A percentile compares a stretch with the other conserved stretches of the same genome.
phyloP scores from a whole-genome alignment of 2,888 invertebrate genomes.

The Hyposoter dolosus region DNA sequence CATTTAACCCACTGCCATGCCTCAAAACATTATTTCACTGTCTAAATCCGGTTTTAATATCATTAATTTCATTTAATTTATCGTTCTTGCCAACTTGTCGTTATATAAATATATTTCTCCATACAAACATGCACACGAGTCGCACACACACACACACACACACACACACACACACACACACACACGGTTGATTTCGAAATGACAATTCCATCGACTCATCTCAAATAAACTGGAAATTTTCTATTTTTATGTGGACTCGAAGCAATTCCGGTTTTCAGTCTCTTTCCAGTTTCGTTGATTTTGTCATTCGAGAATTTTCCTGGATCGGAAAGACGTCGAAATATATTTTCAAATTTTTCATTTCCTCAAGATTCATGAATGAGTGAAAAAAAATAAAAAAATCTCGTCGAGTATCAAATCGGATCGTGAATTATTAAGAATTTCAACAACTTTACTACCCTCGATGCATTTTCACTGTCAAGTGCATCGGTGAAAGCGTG shows the following conservation, averaged over 20 bases:
- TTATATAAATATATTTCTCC: slow-evolving; percentile 35
- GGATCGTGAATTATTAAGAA: not conserved
- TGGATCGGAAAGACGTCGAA: not conserved
- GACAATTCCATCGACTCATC: slow-evolving; percentile 29
- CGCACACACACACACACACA: too few species aligned
- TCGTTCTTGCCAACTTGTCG: not conserved
- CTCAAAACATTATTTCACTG: slow-evolving; percentile 7
- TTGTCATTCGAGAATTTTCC: not conserved
- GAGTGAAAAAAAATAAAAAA: not conserved
- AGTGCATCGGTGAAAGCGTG: slow-evolving; percentile 65
- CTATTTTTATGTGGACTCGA: not conserved
- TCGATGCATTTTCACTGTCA: slow-evolving; percentile 54
- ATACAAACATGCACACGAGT: not conserved
- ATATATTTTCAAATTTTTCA: not conserved
- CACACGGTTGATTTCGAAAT: slow-evolving; percentile 7
- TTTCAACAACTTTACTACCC: slow-evolving; percentile 36
- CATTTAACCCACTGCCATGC: not conserved
- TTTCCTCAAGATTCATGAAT: not conserved
- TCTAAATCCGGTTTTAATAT: slow-evolving; percentile 28
- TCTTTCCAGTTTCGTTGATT: not conserved
- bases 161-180: too few species aligned
- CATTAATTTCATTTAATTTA: slow-evolving; percentile 3
- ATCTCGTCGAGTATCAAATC: not conserved
- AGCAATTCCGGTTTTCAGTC: not conserved
- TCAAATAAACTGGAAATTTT: slow-evolving; percentile 5